Conservation (phyloP, 2,888 invertebrate species). For the Hoplodrina blanda region DNA sequence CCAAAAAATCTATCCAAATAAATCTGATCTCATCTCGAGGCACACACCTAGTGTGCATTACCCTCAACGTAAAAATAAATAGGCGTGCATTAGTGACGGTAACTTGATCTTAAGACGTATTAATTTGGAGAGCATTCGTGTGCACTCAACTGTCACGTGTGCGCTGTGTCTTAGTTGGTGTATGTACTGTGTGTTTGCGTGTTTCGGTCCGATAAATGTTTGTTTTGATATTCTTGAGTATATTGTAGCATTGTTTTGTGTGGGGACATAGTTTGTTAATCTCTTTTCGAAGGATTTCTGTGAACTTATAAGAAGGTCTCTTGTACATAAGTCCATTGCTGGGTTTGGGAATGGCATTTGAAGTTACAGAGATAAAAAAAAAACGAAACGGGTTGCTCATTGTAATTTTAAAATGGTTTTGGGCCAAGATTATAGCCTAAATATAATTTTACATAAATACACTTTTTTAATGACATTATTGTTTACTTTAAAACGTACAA, state of each 20-base stretch:
- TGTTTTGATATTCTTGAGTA: conserved; percentile 21
- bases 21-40: conserved; percentile 4
- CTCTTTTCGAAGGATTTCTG: neutral
- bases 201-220: conserved; percentile 41
- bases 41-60: conserved; percentile 43
- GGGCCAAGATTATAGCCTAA: too few relatives aligned
- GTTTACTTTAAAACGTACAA: neutral
- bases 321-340: too few relatives aligned
- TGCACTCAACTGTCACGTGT: conserved; percentile 54
- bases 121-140: conserved; percentile 69
- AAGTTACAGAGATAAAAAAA: neutral
- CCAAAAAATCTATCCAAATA: neutral
- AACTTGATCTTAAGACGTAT: conserved; percentile 72
- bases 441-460: too few relatives aligned
- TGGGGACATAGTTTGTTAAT: neutral
- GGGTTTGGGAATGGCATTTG: neutral
- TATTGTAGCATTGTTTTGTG: conserved; percentile 1
- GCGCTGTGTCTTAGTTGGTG: conserved; percentile 38
- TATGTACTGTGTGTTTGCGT: conserved; percentile 23
- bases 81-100: conserved; percentile 71
- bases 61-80: conserved; percentile 66
- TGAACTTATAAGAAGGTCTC: neutral
- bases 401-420: too few relatives aligned
- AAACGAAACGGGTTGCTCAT: too few relatives aligned
- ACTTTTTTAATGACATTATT: too few relatives aligned